phyloP scores from a whole-genome alignment of 2,888 invertebrate genomes.

The Abrostola tripartita region DNA sequence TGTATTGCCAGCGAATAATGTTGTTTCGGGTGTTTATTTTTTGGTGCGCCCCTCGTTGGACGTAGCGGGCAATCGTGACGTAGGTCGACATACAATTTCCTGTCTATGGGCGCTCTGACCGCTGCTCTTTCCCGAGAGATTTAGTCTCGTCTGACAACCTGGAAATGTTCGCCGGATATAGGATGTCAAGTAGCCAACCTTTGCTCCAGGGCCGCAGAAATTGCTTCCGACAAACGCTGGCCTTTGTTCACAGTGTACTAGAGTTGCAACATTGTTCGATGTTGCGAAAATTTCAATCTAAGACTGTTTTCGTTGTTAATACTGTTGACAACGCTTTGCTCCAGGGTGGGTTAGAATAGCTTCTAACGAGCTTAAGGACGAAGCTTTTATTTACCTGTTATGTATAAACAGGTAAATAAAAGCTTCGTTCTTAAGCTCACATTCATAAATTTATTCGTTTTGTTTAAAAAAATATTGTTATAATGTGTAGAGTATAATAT shows the following conservation, averaged over 20 bases:
- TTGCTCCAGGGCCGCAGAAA: slow-evolving; percentile 71
- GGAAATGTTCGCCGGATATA: slow-evolving; percentile 82
- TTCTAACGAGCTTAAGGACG: slow-evolving; percentile 19
- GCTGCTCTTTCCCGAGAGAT: slow-evolving; percentile 80
- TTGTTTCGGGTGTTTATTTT: slow-evolving; percentile 59
- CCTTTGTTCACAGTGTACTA: slow-evolving; percentile 30
- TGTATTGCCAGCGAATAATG: slow-evolving; percentile 48
- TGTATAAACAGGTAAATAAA: too few relatives aligned
- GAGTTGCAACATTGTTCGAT: slow-evolving; percentile 25
- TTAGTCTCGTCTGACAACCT: slow-evolving; percentile 76
- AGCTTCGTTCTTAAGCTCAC: too few relatives aligned
- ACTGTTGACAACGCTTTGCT: slow-evolving; percentile 20
- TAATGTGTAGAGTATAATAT: slow-evolving; percentile 11
- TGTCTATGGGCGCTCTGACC: slow-evolving; percentile 74
- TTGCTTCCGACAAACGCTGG: slow-evolving; percentile 75
- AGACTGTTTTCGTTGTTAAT: slow-evolving; percentile 4
- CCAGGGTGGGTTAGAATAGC: slow-evolving; percentile 15
- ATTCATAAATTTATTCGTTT: too few relatives aligned
- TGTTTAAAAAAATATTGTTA: too few relatives aligned
- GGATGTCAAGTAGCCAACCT: slow-evolving; percentile 80
- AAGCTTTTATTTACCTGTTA: too few relatives aligned
- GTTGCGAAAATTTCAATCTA: background rate
- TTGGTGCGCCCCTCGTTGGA: slow-evolving; percentile 47
- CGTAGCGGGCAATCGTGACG: slow-evolving; percentile 71
- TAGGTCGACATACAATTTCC: slow-evolving; percentile 87